A percentile compares a stretch with the other conserved stretches of the same genome.
Conservation (phyloP, 2,888 invertebrate species). For the Prosopocoilus inquinatus region DNA sequence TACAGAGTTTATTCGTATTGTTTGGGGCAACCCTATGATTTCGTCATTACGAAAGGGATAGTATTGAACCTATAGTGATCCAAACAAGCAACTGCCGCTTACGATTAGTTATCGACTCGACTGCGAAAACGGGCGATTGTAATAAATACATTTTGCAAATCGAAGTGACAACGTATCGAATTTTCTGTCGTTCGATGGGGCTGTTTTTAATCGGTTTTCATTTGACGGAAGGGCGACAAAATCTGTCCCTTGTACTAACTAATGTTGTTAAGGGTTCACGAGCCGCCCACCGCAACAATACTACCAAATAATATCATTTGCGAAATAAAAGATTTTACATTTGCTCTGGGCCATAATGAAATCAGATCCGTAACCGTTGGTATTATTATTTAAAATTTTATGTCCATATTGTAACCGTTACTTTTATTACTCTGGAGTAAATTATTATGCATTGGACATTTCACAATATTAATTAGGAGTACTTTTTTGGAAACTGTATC, state of each 20-base stretch:
- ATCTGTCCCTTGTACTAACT: conserved; percentile 42
- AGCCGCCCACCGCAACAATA: conserved; percentile 48
- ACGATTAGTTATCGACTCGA: not conserved
- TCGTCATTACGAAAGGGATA: conserved; percentile 47
- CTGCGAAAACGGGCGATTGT: conserved; percentile 25
- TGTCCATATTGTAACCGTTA: no score
- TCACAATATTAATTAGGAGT: no score
- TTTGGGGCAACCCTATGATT: conserved; percentile 48
- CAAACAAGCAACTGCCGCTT: conserved; percentile 12
- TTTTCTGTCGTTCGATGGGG: conserved; percentile 48
- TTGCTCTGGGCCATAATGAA: not conserved
- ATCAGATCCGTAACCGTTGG: not conserved
- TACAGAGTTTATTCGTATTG: conserved; percentile 38
- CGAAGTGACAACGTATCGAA: conserved; percentile 52
- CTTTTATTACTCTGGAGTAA: no score
- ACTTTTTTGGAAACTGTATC: no score
- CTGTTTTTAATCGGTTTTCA: conserved; percentile 51
- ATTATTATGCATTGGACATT: no score
- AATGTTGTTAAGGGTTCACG: conserved; percentile 48
- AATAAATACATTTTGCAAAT: conserved; percentile 48
- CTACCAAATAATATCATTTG: conserved; percentile 9
- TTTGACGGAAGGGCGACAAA: conserved; percentile 32
- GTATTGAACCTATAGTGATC: conserved; percentile 22
- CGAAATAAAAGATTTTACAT: not conserved
- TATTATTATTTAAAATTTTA: not conserved